phyloP scores from a whole-genome alignment of 2,888 invertebrate species.

The Maniola hyperantus region DNA sequence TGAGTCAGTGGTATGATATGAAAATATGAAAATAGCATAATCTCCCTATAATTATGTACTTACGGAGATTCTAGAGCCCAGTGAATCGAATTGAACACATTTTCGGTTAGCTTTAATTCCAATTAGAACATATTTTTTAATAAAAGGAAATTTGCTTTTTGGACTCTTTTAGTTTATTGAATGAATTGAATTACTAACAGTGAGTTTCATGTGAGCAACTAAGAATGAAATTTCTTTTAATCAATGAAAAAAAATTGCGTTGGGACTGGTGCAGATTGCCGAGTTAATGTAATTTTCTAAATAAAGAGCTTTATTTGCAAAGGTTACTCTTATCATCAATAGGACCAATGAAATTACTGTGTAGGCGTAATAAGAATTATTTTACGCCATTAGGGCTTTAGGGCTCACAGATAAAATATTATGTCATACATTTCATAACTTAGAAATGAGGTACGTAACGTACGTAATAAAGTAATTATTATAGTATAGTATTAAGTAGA shows the following conservation, averaged over 20 bases:
- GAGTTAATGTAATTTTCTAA: neutral
- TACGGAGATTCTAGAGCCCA: neutral
- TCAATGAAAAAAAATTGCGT: conserved; percentile 75
- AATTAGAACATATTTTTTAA: conserved; percentile 24
- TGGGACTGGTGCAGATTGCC: conserved; percentile 63
- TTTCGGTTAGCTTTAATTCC: conserved; percentile 1
- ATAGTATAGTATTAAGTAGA: too few species aligned
- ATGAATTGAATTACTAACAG: conserved; percentile 78
- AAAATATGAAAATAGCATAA: too few species aligned
- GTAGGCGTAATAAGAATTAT: neutral
- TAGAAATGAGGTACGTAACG: neutral
- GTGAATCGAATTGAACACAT: neutral
- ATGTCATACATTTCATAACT: neutral
- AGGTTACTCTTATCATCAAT: neutral
- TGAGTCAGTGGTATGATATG: too few species aligned
- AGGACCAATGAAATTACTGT: neutral
- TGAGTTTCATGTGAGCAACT: conserved; percentile 69
- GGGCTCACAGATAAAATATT: too few species aligned
- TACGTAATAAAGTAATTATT: neutral
- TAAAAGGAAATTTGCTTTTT: conserved; percentile 36
- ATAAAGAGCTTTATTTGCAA: neutral
- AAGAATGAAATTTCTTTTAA: conserved; percentile 80
- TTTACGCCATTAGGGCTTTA: too few species aligned
- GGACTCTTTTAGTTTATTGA: too few species aligned
- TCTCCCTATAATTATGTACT: too few species aligned